Base-by-base conservation (phyloP, 1,140 invertebrate species). In the Cyclina sinensis region DNA sequence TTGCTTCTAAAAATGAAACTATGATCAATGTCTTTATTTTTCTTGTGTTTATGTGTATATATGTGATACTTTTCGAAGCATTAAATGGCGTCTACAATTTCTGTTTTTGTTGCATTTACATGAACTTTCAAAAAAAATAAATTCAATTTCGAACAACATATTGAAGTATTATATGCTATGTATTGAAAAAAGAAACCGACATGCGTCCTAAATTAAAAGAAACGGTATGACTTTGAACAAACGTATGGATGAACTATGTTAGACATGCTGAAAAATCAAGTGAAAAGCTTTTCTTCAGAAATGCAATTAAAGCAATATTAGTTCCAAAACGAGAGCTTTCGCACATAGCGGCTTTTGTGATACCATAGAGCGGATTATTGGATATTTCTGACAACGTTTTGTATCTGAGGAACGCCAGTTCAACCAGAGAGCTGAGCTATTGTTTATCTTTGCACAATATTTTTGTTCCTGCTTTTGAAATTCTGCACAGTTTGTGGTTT, bases 221-320 rank as follows among this genome's bases (percentile, higher is more conserved):
- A 54, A 18, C 3, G 51, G 12, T 54, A 54, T 54, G 11, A 5
- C 27, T 65, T 35, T 27, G 59, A 65, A 30, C 59, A 65, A 65
- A 35, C 30, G 24, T 65, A 12, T 18, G 30, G 11, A 65, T 9
- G 59, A 65, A 65, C 11, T 30, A 30, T 65, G 30, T 65, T 65
- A 65, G 59, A 65, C 30, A 65, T 65, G 59, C 24, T 54, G 59
- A 9, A 65, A 65, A 65, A 27, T 27, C 59, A 65, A 65, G 59
- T 65, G 59, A 30, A 65, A 65, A 65, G 24, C 11, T 27, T 65
- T 65, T 65, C 59, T 30, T 65, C 59, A 30, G 30, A 65, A 65
- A 65, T 65, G 59, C 59, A 65, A 65, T 65, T 65, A 65, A 65
- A 65, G 59, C n/a, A n/a, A 65, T 65, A 65, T 65, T 65, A 65